These are phyloP conservation scores for Sinonovacula constricta DNA, from an alignment of 1,140 invertebrate species.

Conservation along the genomic window DNA sequence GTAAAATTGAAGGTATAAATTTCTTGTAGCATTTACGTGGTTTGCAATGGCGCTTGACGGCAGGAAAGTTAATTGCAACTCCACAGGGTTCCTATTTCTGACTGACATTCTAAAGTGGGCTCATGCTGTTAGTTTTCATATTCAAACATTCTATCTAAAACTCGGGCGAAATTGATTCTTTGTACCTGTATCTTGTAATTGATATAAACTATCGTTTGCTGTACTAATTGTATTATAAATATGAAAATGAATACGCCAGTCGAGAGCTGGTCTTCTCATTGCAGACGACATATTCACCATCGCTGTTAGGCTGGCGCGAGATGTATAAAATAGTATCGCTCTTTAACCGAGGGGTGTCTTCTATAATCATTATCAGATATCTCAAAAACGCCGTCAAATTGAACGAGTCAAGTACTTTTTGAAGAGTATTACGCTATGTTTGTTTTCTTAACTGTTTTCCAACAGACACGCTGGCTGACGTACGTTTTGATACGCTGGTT, in stretches of 20 bases:
- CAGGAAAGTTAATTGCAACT: too few species aligned
- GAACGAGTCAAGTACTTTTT: conserved; percentile 32
- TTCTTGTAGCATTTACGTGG: too few species aligned
- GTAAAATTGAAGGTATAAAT: too few species aligned
- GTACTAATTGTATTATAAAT: conserved; percentile 27
- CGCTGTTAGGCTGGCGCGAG: conserved; percentile 34
- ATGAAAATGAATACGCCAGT: conserved; percentile 10
- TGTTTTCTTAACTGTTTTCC: conserved; percentile 38
- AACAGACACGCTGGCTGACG: conserved; percentile 14
- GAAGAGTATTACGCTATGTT: conserved; percentile 44
- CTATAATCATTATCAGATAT: conserved; percentile 33
- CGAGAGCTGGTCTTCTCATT: conserved; percentile 15
- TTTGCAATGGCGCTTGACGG: too few species aligned
- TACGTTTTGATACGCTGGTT: conserved; percentile 21
- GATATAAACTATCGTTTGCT: conserved; percentile 10
- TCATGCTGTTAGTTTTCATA: too few species aligned
- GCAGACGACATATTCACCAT: conserved; percentile 36
- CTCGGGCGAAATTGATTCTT: neutral
- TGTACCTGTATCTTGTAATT: conserved; percentile 1
- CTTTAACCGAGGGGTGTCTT: conserved; percentile 17
- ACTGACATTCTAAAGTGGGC: too few species aligned
- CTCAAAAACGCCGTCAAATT: conserved; percentile 35
- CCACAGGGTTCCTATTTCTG: too few species aligned
- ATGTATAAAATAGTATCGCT: conserved; percentile 4
- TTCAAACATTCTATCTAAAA: too few species aligned